phyloP scores from a whole-genome alignment of 2,888 invertebrate species.

The Flexamia atlantica region DNA sequence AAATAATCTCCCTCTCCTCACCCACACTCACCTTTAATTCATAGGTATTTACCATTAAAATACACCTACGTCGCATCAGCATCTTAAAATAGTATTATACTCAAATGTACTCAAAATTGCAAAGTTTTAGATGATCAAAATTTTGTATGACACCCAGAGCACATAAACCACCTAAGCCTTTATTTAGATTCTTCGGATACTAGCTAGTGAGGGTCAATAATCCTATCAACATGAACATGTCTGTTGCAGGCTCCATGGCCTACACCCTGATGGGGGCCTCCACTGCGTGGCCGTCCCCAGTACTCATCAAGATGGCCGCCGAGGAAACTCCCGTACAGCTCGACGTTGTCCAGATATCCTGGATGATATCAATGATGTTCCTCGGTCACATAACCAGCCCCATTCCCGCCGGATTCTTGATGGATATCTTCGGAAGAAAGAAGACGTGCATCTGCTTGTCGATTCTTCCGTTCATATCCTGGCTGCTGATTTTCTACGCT shows the following conservation, averaged over 20 bases:
- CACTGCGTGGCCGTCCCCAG: conserved; percentile 68
- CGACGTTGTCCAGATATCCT: conserved; percentile 67
- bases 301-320: conserved; percentile 65
- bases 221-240: no score
- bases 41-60: no score
- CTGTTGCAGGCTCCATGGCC: conserved; percentile 11
- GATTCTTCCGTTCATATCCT: conserved; percentile 68
- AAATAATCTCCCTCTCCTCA: no score
- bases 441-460: conserved; percentile 66
- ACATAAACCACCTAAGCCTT: no score
- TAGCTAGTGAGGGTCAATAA: no score
- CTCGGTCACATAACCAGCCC: conserved; percentile 69
- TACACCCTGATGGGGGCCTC: conserved; percentile 59
- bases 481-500: conserved; percentile 68
- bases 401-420: conserved; percentile 68
- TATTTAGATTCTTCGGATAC: no score
- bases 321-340: conserved; percentile 65
- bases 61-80: no score
- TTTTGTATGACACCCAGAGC: no score
- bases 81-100: no score
- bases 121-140: no score
- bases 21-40: no score
- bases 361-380: conserved; percentile 70
- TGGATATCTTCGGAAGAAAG: conserved; percentile 69
- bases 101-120: no score